These are phyloP conservation scores for Grammomys dolichurus DNA, from an alignment of 2,113 vertebrate species.

Conservation along the genomic window DNA sequence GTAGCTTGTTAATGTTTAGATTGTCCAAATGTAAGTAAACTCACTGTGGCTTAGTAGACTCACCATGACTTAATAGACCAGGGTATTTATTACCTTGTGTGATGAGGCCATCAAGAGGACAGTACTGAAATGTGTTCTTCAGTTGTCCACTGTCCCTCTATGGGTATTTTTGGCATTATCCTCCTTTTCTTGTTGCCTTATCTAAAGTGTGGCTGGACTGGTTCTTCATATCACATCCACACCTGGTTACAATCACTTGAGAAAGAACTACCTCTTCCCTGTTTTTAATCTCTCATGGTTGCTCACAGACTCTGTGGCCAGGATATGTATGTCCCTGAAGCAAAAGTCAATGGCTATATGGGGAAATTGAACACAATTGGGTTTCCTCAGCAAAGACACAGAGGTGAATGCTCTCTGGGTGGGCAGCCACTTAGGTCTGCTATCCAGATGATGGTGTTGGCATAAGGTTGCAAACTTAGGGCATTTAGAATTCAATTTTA, in stretches of 20 bases:
- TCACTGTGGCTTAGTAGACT: not conserved
- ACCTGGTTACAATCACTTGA: not conserved
- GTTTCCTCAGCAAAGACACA: not conserved
- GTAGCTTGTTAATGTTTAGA: not conserved
- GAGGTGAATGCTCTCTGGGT: not conserved
- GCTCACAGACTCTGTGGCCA: not conserved
- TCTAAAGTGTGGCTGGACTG: not conserved
- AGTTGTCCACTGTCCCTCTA: not conserved
- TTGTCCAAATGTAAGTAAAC: not conserved
- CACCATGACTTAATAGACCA: not conserved
- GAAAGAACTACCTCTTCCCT: not conserved
- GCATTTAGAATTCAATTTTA: not conserved
- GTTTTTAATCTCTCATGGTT: not conserved
- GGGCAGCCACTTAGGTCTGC: not conserved
- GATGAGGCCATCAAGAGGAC: fast-evolving
- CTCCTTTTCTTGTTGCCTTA: not conserved
- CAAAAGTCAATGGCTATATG: not conserved
- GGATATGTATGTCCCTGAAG: not conserved
- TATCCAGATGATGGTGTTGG: not conserved
- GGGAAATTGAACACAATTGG: not conserved
- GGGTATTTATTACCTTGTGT: not conserved
- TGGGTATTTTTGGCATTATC: not conserved
- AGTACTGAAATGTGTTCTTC: not conserved
- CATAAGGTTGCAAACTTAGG: not conserved
- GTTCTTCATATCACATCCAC: not conserved